Base-by-base conservation (phyloP, 2,888 invertebrate species). In the Agonopterix subpropinquella region DNA sequence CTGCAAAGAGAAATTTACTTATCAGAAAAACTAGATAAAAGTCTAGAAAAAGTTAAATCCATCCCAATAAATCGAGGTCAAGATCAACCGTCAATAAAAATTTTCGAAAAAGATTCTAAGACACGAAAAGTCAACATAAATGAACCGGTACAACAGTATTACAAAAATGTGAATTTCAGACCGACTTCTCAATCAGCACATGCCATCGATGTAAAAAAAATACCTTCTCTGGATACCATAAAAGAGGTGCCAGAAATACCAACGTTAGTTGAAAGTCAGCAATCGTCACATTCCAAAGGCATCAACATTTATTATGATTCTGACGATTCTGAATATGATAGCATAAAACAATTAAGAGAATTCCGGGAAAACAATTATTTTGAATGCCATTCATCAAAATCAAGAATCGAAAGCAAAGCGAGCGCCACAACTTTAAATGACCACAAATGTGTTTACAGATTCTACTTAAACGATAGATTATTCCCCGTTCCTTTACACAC, bases 311-410 rank as follows among this genome's bases (percentile, higher is more conserved):
- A 39, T 39, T n/a, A 9, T n/a, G 67, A 77, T 28, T 62, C 66
- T 0, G 73, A 75, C 9, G n/a, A 39, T 0, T 9, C n/a, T 42
- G 13, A 13, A 11, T 42, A 11, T 13, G 42, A n/a, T 5, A 42
- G 13, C 11, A 11, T 42, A 0, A 55, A 67, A 28, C 59, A 68
- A 4, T 47, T 88, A n/a, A 83, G 79, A 52, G 77, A 85, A 56
- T 92, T 91, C 56, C 79, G 92, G 10, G 73, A 84, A 1, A 76
- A 89, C 7, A 90, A 92, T 60, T 92, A 90, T 60, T 92, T 91
- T 52, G 91, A 92, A 56, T 91, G 91, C n/a, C 91, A 91, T 61
- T 90, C 91, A 0, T 83, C 85, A 1, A 79, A 69, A 63, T 77
- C 77, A 8, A 74, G 81, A 49, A 58, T 82, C 0, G 68, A 70